Conservation (phyloP, 2,113 vertebrate genomes). For the Percina caprodes region DNA sequence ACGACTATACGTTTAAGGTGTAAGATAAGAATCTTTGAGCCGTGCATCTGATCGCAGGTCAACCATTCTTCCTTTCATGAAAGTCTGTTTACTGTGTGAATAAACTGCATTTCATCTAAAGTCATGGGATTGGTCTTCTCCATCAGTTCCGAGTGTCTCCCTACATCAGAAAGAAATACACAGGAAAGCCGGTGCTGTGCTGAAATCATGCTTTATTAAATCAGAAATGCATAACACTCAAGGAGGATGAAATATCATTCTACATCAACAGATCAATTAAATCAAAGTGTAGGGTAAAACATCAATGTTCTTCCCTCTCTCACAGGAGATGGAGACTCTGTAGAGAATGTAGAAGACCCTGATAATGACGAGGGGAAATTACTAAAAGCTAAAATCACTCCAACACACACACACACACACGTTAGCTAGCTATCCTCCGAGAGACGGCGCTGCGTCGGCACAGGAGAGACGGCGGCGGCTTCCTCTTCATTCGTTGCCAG, state of each 20-base stretch:
- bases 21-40: too few species aligned
- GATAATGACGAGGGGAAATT: slow-evolving; percentile 79
- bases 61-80: too few species aligned
- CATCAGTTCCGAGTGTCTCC: too few species aligned
- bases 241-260: slow-evolving; percentile 89
- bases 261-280: slow-evolving; percentile 88
- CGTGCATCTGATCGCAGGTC: too few species aligned
- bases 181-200: slow-evolving; percentile 82
- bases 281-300: slow-evolving; percentile 83
- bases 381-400: slow-evolving; percentile 87
- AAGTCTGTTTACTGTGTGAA: too few species aligned
- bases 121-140: too few species aligned
- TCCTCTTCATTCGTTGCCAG: slow-evolving; percentile 83
- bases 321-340: slow-evolving; percentile 86
- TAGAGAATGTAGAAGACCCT: slow-evolving; percentile 85
- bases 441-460: slow-evolving; percentile 90
- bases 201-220: slow-evolving; percentile 99
- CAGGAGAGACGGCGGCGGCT: slow-evolving; percentile 82
- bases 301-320: slow-evolving; percentile 53
- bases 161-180: neutral
- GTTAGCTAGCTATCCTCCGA: slow-evolving; percentile 87
- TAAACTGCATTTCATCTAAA: too few species aligned
- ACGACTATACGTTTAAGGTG: too few species aligned
- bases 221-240: slow-evolving; percentile 89
- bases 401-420: slow-evolving; percentile 78